Conservation (phyloP, 2,797 vertebrate genomes). For the Sebastolobus alascanus region DNA sequence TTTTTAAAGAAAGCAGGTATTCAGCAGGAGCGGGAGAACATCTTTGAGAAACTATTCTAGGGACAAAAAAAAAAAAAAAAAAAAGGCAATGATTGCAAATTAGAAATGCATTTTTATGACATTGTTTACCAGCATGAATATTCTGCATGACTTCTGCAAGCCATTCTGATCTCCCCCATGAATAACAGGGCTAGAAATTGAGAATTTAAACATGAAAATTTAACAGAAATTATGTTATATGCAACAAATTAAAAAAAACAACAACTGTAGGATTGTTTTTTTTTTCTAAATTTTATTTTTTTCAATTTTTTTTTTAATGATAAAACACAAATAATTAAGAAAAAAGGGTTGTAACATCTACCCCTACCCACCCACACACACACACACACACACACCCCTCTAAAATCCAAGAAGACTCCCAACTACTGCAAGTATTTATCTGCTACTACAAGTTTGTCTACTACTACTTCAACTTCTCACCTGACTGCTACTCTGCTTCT, state of each 20-base stretch:
- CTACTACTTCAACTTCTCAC: slow-evolving; percentile 50
- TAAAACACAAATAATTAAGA: slow-evolving; percentile 58
- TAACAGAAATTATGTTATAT: slow-evolving; percentile 76
- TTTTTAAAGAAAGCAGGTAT: slow-evolving; percentile 51
- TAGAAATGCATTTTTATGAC: slow-evolving; percentile 84
- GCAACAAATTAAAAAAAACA: slow-evolving; percentile 68
- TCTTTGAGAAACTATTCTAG: slow-evolving; percentile 66
- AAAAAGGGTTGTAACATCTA: slow-evolving; percentile 72
- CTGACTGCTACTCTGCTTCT: slow-evolving; percentile 52
- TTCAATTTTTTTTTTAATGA: slow-evolving; percentile 73
- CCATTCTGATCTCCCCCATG: slow-evolving; percentile 73
- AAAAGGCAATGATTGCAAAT: slow-evolving; percentile 65
- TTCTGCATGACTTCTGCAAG: slow-evolving; percentile 88
- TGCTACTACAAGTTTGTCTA: slow-evolving; percentile 51
- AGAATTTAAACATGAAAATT: slow-evolving; percentile 69
- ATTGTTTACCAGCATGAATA: slow-evolving; percentile 89
- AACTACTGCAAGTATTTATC: slow-evolving; percentile 64
- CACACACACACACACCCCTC: neutral
- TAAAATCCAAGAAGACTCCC: slow-evolving; percentile 45
- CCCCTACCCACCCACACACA: neutral
- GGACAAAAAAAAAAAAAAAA: slow-evolving; percentile 56
- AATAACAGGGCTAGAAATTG: slow-evolving; percentile 82
- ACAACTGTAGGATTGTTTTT: slow-evolving; percentile 1
- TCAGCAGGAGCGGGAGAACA: slow-evolving; percentile 63
- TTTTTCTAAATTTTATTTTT: slow-evolving; percentile 21